Percentiles rank a stretch among this genome's conserved stretches.
phyloP scores from a whole-genome alignment of 2,888 invertebrate species.

The Scaptomyza caliginosa region DNA sequence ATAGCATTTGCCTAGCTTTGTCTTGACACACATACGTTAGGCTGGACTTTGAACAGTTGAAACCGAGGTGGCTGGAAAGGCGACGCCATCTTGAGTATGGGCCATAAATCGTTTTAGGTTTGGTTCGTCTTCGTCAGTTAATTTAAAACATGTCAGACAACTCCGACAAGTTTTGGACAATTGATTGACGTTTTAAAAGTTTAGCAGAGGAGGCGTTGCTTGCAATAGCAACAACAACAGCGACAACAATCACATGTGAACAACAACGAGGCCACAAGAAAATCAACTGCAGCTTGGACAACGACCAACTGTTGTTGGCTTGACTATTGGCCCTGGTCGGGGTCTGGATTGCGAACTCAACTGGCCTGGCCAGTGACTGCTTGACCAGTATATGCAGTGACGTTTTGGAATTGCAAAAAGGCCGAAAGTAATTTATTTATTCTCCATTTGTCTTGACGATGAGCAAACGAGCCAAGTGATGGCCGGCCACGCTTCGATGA shows the following conservation, averaged over 20 bases:
- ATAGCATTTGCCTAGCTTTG: conserved; percentile 28
- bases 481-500: conserved; percentile 73
- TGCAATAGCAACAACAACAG: conserved; percentile 49
- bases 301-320: conserved; percentile 49
- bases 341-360: no score
- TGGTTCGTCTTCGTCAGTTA: conserved; percentile 82
- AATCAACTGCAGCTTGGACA: conserved; percentile 58
- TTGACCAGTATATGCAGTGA: conserved; percentile 69
- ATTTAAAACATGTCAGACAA: conserved; percentile 83
- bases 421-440: conserved; percentile 80
- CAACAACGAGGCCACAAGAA: conserved; percentile 53
- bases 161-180: conserved; percentile 82
- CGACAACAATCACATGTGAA: conserved; percentile 32
- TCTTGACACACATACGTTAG: conserved; percentile 5
- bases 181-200: conserved; percentile 83
- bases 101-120: conserved; percentile 78
- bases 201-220: conserved; percentile 78
- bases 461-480: conserved; percentile 79
- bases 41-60: conserved; percentile 31
- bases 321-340: conserved; percentile 25
- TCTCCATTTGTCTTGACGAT: conserved; percentile 80
- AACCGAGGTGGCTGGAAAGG: neutral
- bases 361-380: conserved; percentile 25
- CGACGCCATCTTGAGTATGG: conserved; percentile 77
- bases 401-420: conserved; percentile 78